phyloP scores from a whole-genome alignment of 2,797 vertebrate species.

The Uromys caudimaculatus region DNA sequence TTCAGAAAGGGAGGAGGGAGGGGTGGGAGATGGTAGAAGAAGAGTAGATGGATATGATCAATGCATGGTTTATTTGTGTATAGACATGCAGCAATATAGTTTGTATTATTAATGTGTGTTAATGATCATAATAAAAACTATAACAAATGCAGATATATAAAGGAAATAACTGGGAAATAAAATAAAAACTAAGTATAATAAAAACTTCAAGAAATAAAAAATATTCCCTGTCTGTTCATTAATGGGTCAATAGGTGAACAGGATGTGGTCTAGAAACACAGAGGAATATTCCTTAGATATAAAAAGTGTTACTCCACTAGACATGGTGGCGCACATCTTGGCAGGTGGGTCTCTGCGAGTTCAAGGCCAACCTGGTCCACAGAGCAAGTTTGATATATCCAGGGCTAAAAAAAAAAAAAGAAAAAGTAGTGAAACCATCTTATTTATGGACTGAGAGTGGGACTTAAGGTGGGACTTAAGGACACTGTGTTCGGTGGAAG shows the following conservation, averaged over 20 bases:
- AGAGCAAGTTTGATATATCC: background rate
- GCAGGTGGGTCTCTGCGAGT: background rate
- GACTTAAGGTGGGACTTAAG: background rate
- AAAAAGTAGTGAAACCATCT: background rate
- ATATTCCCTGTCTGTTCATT: background rate
- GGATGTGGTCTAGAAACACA: background rate
- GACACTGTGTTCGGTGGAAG: background rate
- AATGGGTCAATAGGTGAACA: background rate
- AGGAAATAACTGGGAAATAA: background rate
- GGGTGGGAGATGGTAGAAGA: background rate
- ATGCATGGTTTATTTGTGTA: background rate
- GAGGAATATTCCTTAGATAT: background rate
- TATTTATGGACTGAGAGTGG: background rate
- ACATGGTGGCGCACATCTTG: background rate
- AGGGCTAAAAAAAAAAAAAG: background rate
- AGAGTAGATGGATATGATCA: background rate
- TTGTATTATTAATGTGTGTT: background rate
- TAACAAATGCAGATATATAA: background rate
- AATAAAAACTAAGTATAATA: background rate
- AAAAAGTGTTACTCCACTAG: background rate
- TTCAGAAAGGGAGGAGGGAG: background rate
- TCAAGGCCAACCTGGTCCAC: background rate
- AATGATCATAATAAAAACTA: background rate
- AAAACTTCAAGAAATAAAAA: background rate
- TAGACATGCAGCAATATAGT: background rate